Evolutionary conservation across 1,140 invertebrate species (phyloP), one percentile per base, ranked within the genome.

Genomic region (Habropoda laboriosa): DNA sequence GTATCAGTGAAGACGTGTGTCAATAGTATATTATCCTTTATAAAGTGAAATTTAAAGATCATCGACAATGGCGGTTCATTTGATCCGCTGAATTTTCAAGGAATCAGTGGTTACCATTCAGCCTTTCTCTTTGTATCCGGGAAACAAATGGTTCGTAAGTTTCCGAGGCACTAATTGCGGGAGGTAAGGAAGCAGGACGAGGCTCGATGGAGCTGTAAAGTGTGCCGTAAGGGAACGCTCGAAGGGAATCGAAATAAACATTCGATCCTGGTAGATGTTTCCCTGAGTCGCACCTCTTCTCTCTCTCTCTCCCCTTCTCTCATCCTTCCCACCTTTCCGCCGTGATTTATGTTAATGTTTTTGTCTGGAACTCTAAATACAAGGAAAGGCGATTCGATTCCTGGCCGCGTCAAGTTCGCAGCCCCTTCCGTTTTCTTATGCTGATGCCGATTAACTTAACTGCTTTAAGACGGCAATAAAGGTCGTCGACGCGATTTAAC

Each of bases 301-400:
- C 61, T 73, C 63, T 13, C 35, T 45, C 13, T 6, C 38, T 35
- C 38, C 60, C 30, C n/a, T 32, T 49, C 45, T 78, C 57, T 35
- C 61, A 42, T 42, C 42, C 57, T 30, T 57, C 49, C 21, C 10
- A 40, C 79, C 79, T 51, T 75, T 81, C 81, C 83, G 88, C 89
- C 86, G 89, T 93, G 91, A 93, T 93, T 93, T 93, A 93, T 92
- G 91, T 91, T 93, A 93, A 93, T 93, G 92, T 93, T 93, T 92
- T 93, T 93, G 92, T 93, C 91, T 91, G 88, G 83, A 70, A 85
- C 86, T 88, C 88, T 87, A 92, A 91, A 93, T 92, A 92, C 90
- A 91, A 90, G 89, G 90, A 92, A 91, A 92, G 91, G 89, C 91
- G 91, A 91, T 92, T 89, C 90, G 86, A 90, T 87, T 81, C 87